Evolutionary conservation across 2,113 vertebrate genomes (phyloP).

Genomic region (Puffinus mauretanicus): DNA sequence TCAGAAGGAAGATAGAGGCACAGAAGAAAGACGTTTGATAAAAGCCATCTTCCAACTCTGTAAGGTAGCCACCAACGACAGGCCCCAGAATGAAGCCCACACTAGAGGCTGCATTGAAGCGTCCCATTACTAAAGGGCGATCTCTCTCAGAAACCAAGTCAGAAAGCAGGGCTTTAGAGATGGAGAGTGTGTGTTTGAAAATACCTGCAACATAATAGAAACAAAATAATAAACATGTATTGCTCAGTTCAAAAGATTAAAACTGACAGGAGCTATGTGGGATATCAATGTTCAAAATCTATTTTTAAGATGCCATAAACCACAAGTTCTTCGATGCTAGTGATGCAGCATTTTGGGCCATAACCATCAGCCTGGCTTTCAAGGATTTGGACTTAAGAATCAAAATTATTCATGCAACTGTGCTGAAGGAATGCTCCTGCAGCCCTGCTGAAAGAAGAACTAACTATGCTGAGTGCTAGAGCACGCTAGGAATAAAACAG

Average conservation of each 20-base stretch:
- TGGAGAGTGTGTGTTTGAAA: constrained; percentile 95
- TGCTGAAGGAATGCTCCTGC: not conserved
- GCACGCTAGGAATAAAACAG: not conserved
- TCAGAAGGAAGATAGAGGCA: constrained; percentile 87
- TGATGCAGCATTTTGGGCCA: not conserved
- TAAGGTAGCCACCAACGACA: constrained; percentile 89
- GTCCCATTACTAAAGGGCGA: constrained; percentile 89
- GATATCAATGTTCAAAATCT: not conserved
- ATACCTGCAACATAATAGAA: constrained; percentile 77
- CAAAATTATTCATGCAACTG: not conserved
- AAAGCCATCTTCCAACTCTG: constrained; percentile 88
- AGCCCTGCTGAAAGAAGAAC: not conserved
- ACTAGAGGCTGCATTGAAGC: constrained; percentile 88
- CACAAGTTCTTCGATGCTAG: not conserved
- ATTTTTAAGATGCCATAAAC: not conserved
- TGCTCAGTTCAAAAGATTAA: not conserved
- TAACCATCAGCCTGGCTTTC: not conserved
- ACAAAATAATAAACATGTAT: not conserved
- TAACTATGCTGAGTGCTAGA: not conserved
- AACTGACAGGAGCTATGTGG: not conserved
- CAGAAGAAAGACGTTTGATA: constrained; percentile 86
- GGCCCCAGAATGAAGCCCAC: constrained; percentile 96
- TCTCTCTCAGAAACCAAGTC: constrained; percentile 88
- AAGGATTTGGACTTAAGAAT: not conserved
- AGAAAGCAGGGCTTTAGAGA: constrained; percentile 92